phyloP scores from a whole-genome alignment of 2,797 vertebrate genomes.

The Enteromius trimaculatus region DNA sequence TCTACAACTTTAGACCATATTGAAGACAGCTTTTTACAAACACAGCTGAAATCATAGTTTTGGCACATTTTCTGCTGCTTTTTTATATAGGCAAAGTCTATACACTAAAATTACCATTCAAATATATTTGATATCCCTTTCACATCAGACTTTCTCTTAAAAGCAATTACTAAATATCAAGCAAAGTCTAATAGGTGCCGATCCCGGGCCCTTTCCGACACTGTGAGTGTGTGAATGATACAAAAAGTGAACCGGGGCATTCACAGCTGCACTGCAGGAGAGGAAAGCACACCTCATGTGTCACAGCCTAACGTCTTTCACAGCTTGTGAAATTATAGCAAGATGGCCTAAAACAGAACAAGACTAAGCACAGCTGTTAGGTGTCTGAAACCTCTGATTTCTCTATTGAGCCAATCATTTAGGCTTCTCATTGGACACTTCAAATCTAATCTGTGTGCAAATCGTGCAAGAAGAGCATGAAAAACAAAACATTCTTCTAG shows the following conservation, averaged over 20 bases:
- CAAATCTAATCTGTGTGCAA: neutral
- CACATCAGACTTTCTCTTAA: neutral
- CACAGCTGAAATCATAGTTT: neutral
- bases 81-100: neutral
- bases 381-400: conserved; percentile 1
- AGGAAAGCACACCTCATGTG: neutral
- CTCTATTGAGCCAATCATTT: neutral
- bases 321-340: neutral
- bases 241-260: neutral
- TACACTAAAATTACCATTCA: neutral
- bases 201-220: neutral
- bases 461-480: neutral
- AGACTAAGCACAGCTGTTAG: neutral
- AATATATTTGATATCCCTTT: conserved; percentile 10
- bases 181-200: neutral
- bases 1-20: neutral
- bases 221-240: neutral
- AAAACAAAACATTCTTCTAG: neutral
- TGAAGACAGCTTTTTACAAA: neutral
- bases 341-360: conserved; percentile 12
- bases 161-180: neutral
- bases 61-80: neutral
- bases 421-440: neutral
- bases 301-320: conserved; percentile 7
- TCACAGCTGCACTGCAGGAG: neutral